These are phyloP conservation scores for Idaea aversata DNA, from an alignment of 2,888 invertebrate species.

Conservation along the genomic window DNA sequence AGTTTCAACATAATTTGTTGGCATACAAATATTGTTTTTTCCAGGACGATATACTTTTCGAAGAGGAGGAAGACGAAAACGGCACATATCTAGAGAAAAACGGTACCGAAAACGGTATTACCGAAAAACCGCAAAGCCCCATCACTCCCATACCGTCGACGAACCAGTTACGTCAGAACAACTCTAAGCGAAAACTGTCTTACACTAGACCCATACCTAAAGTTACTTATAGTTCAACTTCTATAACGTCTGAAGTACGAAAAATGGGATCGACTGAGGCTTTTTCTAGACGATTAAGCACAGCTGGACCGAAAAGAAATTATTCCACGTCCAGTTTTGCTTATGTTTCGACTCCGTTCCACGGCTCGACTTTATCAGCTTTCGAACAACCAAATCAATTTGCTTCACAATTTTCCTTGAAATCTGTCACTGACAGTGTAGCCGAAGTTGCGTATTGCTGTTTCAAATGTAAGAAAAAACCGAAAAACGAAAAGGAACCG, in stretches of 20 bases:
- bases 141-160: slow-evolving; percentile 37
- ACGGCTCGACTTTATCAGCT: slow-evolving; percentile 89
- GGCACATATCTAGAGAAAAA: slow-evolving; percentile 26
- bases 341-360: slow-evolving; percentile 91
- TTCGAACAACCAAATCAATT: slow-evolving; percentile 88
- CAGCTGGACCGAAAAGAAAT: slow-evolving; percentile 79
- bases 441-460: slow-evolving; percentile 71
- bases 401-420: slow-evolving; percentile 88
- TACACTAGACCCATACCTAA: slow-evolving; percentile 58
- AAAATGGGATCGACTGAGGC: slow-evolving; percentile 64
- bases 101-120: slow-evolving; percentile 35
- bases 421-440: slow-evolving; percentile 82
- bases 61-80: slow-evolving; percentile 62
- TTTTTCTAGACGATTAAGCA: slow-evolving; percentile 57
- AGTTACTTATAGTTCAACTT: slow-evolving; percentile 79
- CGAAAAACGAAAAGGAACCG: slow-evolving; percentile 48
- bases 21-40: slow-evolving; percentile 29
- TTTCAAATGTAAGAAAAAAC: slow-evolving; percentile 63
- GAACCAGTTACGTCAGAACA: slow-evolving; percentile 51
- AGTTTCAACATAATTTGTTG: too few relatives aligned
- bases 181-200: slow-evolving; percentile 63
- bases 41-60: slow-evolving; percentile 70
- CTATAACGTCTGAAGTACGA: slow-evolving; percentile 78
- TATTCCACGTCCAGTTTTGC: slow-evolving; percentile 91
- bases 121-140: slow-evolving; percentile 38